A percentile compares a stretch with the other conserved stretches of the same genome.
Conservation (phyloP, 1,140 invertebrate species). For the Arion vulgaris region DNA sequence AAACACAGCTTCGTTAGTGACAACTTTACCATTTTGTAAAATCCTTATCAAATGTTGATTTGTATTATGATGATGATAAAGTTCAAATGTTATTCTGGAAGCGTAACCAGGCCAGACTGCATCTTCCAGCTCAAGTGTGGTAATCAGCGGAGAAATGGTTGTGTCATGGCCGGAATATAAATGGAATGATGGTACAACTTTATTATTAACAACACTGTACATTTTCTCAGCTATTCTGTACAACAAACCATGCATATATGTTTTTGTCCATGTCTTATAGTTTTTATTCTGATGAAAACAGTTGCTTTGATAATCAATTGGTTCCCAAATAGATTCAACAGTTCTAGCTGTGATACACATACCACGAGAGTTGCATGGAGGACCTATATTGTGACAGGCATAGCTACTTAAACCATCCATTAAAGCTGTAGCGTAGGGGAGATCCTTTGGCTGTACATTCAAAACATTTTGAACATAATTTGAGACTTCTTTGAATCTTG, state of each 20-base stretch:
- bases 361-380: slow-evolving; percentile 78
- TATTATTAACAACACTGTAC: slow-evolving; percentile 82
- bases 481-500: slow-evolving; percentile 31
- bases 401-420: slow-evolving; percentile 87
- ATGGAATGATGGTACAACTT: slow-evolving; percentile 84
- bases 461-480: slow-evolving; percentile 43
- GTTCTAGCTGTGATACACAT: slow-evolving; percentile 49
- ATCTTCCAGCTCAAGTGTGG: slow-evolving; percentile 82
- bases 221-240: slow-evolving; percentile 78
- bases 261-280: slow-evolving; percentile 50
- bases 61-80: slow-evolving; percentile 68
- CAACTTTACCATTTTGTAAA: slow-evolving; percentile 88
- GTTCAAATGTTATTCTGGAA: slow-evolving; percentile 87
- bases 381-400: slow-evolving; percentile 84
- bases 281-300: slow-evolving; percentile 46
- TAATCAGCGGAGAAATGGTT: slow-evolving; percentile 86
- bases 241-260: slow-evolving; percentile 71
- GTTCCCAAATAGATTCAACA: slow-evolving; percentile 63
- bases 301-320: slow-evolving; percentile 62
- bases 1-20: slow-evolving; percentile 86
- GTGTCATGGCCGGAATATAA: slow-evolving; percentile 93
- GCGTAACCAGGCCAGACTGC: slow-evolving; percentile 82
- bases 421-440: slow-evolving; percentile 73
- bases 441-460: slow-evolving; percentile 27
- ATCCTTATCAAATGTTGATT: slow-evolving; percentile 84